Base-by-base conservation (phyloP, 1,140 invertebrate species). In the Nebria ingens region DNA sequence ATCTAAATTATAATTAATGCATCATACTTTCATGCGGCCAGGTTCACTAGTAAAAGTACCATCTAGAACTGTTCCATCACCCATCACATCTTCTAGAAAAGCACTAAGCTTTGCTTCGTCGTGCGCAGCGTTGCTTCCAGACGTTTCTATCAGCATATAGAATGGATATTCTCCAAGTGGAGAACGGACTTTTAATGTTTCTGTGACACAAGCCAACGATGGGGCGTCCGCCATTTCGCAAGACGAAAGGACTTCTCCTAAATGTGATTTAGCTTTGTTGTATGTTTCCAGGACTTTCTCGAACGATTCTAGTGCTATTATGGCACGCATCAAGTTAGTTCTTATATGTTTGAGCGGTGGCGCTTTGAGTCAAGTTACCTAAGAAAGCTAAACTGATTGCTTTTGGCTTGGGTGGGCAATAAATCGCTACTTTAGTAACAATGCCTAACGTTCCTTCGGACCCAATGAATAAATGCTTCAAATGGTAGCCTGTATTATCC, bases 381-480 rank as follows among this genome's bases (percentile, higher is more conserved):
- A 98, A 72, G 68, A 95, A 90, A 21, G 92, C 91, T 2, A 97
- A 75, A 65, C 87, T 89, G 1, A 89, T 76, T 17, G 88, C 78
- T 61, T 82, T 82, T 0, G 93, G 88, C 68, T 83, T 77, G 1
- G 84, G 76, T 4, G 93, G 90, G 75, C 93, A 97, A 54, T 93
- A 81, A 57, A 99, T 85, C 0, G 89, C 83, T 19, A 93, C 86
- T 77, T 93, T 92, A 0, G 96, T 98, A 1, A 99, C 83, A 13
- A 99, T 70, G 6, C 97, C 96, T 34, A 99, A 72, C 0, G 95
- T 96, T 50, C 97, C 97, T 78, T 99, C 97, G 0, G 92, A 92
- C 11, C 97, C 97, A 63, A 99, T 94, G 67, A 99, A 98, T 50
- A 98, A 69, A 69, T 99, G 94, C 67, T 97, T 97, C 56, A 97